Evolutionary conservation across 1,140 invertebrate species (phyloP).

Genomic region (Eulimnadia texana): DNA sequence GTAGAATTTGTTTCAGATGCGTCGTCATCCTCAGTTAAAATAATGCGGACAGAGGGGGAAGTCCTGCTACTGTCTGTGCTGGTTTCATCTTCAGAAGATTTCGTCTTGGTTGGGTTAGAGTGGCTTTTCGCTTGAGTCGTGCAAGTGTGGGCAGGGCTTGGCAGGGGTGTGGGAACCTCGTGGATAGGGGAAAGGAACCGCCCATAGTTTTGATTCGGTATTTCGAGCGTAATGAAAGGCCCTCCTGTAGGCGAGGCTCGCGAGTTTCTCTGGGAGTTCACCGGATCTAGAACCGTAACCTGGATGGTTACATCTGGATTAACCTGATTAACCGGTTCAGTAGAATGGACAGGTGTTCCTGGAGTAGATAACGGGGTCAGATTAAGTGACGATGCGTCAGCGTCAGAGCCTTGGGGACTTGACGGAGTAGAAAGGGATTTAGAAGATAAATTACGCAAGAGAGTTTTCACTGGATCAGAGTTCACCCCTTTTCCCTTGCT

Average conservation of each 20-base stretch:
- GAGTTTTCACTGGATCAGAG: conserved; percentile 55
- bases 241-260: background rate
- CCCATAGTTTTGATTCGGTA: conserved; percentile 45
- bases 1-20: background rate
- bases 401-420: conserved; percentile 35
- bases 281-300: conserved; percentile 39
- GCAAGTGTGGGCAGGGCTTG: conserved; percentile 39
- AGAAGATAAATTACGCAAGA: conserved; percentile 38
- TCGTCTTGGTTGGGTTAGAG: background rate
- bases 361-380: conserved; percentile 18
- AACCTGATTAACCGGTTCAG: background rate
- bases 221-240: conserved; percentile 35
- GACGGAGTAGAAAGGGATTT: conserved; percentile 25
- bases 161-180: conserved; percentile 48
- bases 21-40: background rate
- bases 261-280: conserved; percentile 40
- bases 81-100: background rate
- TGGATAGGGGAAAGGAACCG: conserved; percentile 56
- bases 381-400: conserved; percentile 22
- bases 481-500: conserved; percentile 41
- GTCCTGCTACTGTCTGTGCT: background rate
- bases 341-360: conserved; percentile 10
- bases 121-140: conserved; percentile 29
- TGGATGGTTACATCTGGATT: conserved; percentile 23
- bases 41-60: background rate